These are phyloP conservation scores for Botrylloides violaceus DNA, from an alignment of 23 tunicate genomes.

Conservation along the genomic window DNA sequence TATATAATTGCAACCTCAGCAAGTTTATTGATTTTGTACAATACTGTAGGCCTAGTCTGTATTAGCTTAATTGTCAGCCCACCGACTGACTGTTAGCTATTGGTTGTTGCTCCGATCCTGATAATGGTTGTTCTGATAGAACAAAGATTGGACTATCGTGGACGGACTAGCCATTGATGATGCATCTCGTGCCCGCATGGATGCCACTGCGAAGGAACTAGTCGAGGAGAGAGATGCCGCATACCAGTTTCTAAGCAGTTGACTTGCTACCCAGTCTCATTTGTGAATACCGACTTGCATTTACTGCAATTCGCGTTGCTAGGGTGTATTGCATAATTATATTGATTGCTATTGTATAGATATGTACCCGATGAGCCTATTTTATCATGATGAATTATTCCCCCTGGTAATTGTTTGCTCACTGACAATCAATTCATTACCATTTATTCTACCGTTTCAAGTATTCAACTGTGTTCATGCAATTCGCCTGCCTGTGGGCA, in stretches of 20 bases:
- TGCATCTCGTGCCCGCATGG: slow-evolving; percentile 65
- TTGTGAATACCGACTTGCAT: slow-evolving; percentile 31
- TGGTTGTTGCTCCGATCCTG: too few species aligned
- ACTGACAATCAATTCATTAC: not conserved
- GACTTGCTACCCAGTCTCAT: slow-evolving; percentile 70
- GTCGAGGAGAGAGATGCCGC: slow-evolving; percentile 63
- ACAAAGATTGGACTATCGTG: slow-evolving; percentile 37
- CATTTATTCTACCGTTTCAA: not conserved
- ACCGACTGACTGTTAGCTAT: not conserved
- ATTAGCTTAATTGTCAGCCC: too few species aligned
- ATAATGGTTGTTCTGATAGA: not conserved
- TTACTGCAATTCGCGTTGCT: not conserved
- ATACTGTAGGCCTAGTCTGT: too few species aligned
- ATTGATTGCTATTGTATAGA: too few species aligned
- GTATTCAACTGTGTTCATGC: not conserved
- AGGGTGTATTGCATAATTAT: not conserved
- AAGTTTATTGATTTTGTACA: too few species aligned
- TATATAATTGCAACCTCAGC: too few species aligned
- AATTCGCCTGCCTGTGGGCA: not conserved
- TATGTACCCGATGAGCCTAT: too few species aligned
- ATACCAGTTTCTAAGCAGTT: slow-evolving; percentile 24
- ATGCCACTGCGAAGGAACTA: slow-evolving; percentile 80
- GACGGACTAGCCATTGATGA: slow-evolving; percentile 62
- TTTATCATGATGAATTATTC: too few species aligned
- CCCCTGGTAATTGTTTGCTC: slow-evolving; percentile 19